Evolutionary conservation across 2,797 vertebrate species (phyloP).

Genomic region (Macropodus opercularis): DNA sequence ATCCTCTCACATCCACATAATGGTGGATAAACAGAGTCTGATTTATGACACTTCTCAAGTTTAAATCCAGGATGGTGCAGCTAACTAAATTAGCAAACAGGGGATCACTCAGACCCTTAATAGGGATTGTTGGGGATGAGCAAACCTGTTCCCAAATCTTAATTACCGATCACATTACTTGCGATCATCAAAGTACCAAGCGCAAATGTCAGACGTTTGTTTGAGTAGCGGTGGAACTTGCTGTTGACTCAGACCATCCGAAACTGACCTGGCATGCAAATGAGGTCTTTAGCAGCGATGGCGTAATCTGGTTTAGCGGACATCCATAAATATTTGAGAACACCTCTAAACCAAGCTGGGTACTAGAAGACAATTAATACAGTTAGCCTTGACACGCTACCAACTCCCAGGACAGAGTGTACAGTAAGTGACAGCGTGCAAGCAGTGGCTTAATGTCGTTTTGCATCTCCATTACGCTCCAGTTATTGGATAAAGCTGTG

Average conservation of each 20-base stretch:
- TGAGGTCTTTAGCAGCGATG: constrained; percentile 63
- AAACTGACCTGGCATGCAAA: constrained; percentile 72
- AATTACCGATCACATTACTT: constrained; percentile 80
- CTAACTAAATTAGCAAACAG: constrained; percentile 82
- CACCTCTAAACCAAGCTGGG: constrained; percentile 54
- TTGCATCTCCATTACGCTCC: constrained; percentile 66
- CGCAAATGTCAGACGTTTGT: constrained; percentile 70
- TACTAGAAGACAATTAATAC: constrained; percentile 76
- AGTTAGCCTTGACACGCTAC: constrained; percentile 75
- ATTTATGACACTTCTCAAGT: constrained; percentile 80
- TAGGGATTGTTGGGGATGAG: constrained; percentile 77
- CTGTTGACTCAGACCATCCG: constrained; percentile 65
- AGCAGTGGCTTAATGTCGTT: constrained; percentile 60
- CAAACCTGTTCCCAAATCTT: constrained; percentile 73
- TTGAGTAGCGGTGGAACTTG: constrained; percentile 64
- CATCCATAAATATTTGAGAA: constrained; percentile 82
- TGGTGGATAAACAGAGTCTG: constrained; percentile 78
- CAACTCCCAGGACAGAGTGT: constrained; percentile 38
- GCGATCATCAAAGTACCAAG: constrained; percentile 66
- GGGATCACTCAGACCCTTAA: constrained; percentile 71
- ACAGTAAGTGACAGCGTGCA: constrained; percentile 78
- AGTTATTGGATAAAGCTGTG: constrained; percentile 62
- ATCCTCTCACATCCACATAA: constrained; percentile 69
- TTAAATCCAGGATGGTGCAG: constrained; percentile 68
- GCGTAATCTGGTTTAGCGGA: constrained; percentile 79